Base-by-base conservation (phyloP, 2,888 invertebrate genomes). In the Bimastos eiseni region DNA sequence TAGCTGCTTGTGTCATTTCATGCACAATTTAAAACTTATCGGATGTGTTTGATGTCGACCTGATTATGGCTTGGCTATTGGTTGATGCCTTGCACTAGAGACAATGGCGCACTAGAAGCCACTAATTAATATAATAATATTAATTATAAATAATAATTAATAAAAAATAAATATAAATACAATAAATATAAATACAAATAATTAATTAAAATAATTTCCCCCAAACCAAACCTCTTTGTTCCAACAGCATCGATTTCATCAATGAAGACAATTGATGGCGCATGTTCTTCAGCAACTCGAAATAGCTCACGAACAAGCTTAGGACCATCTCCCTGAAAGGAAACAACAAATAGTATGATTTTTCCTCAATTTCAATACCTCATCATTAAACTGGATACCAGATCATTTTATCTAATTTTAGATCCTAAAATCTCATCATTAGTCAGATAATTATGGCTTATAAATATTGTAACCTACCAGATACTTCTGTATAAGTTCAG, bases 181-280 rank as follows among this genome's bases (percentile, higher is more conserved):
- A n/a, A n/a, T n/a, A n/a, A n/a, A n/a, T n/a, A n/a, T n/a, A n/a
- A n/a, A n/a, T n/a, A n/a, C n/a, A n/a, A 1, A 49, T 4, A 49
- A 17, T 1, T 34, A 30, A 86, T 13, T 37, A 86, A 34, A 41
- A 41, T 13, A 41, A 41, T 41, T 49, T 49, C 49, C 49, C 0
- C 89, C 17, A 24, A 15, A n/a, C 70, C 91, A 91, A 90, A 94
- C 94, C 96, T 97, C 96, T 99, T 99, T 15, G 99, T 99, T 91
- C 99, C 99, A 30, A 99, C 98, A 44, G 99, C 99, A 96, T 99
- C 99, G 94, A 99, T 99, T 96, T 99, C 99, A 96, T 99, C 99
- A 93, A 99, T 99, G 94, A 99, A 99, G 24, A 99, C 99, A 95
- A 99, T 99, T 1, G 99, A 99, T 0, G 99, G 99, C 0, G 99